Evolutionary conservation across 2,888 invertebrate species (phyloP), one percentile per base, ranked within the genome.

Genomic region (Campoletis raptor): DNA sequence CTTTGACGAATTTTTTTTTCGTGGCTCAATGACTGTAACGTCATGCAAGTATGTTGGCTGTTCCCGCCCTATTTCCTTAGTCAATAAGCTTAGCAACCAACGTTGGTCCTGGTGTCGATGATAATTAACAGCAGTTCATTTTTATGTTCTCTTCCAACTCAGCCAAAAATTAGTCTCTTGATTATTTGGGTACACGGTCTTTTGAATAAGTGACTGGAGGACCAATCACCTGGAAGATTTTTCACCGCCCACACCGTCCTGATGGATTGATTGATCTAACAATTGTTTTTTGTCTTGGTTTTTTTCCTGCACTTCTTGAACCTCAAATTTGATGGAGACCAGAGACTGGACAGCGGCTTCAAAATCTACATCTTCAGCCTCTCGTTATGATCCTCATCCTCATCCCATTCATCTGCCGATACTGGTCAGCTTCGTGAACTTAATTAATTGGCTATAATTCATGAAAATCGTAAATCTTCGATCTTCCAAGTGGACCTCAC

Each of bases 401-500:
- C 77, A 57, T 54, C 72, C 57, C 74, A 45, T 1, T 64, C 18
- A 36, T n/a, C 64, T 76, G 52, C 74, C 78, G 74, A 82, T 45
- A 30, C 67, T 57, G 70, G 18, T 72, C 80, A 61, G 61, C 80
- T 64, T 67, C 40, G 69, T 24, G 36, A 24, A 69, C 90, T 92
- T 91, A 93, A 93, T 93, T 93, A 93, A 93, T 93, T 92, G 92
- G 92, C 91, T 89, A 92, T 93, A 92, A 93, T 92, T 92, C 92
- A 92, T 89, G 90, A 91, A 91, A 93, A 92, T 88, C 91, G 92
- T 93, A 93, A 93, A 93, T 94, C 92, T 92, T 89, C 64, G 87
- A 90, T 91, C 90, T 90, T 83, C 54, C 67, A 79, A 76, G 70
- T 54, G 40, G 48, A 72, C 48, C 40, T 37, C 30, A 52, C 40